Base-by-base conservation (phyloP, 2,888 invertebrate species). In the Hypsopygia costalis region DNA sequence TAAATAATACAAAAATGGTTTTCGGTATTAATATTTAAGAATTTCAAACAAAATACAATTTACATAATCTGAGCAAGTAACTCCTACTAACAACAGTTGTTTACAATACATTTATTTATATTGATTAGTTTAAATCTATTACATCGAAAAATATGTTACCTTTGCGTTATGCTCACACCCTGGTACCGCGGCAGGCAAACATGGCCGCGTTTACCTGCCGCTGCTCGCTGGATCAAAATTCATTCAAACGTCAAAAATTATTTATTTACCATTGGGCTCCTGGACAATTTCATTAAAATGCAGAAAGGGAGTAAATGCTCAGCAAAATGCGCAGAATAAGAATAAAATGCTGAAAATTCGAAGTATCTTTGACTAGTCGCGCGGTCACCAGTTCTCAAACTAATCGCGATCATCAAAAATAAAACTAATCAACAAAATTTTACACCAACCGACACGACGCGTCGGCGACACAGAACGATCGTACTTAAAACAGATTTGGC, bases 1-100 rank as follows among this genome's bases (percentile, higher is more conserved):
- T 85, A 86, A 85, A 85, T 85, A 83, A 85, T 86, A 85, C 82
- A 85, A 86, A 86, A 83, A 72, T 79, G 77, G 73, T 81, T 81
- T 79, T 61, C 71, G 73, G 65, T 76, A 80, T 76, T 69, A 77
- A 69, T 75, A 72, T 73, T 70, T 56, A 67, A 70, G 65, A 78
- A 76, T 75, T 77, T 69, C 57, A 74, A 71, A 67, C 59, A 77
- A 69, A 62, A 62, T 65, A 66, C 65, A 70, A 16, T 60, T 71
- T 65, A 79, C 69, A 67, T 63, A 60, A 79, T 80, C 78, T 82
- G 86, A 86, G 80, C 83, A 79, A 78, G 66, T 65, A 68, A 75
- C 69, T 66, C 60, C 70, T 77, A 75, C 71, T 49, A 55, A 62
- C 52, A 62, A 60, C 56, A 58, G 58, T 62, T 62, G 61, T 61